Evolutionary conservation across 2,797 vertebrate genomes (phyloP).

Genomic region (Petrocephalus sullivani): DNA sequence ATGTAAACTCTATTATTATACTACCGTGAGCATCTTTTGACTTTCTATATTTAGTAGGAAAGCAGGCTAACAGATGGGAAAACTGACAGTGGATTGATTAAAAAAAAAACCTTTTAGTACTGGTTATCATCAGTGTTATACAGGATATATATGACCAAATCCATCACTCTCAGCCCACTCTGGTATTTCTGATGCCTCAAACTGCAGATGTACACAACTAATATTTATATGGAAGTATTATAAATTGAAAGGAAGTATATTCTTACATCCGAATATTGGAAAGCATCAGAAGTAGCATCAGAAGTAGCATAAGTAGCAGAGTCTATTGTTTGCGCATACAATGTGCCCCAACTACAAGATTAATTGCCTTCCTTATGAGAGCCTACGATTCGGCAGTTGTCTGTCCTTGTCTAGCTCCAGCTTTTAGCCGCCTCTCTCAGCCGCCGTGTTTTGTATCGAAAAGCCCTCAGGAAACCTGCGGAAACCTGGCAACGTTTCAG

Average conservation of each 20-base stretch:
- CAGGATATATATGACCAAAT: background rate
- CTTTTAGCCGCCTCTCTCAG: background rate
- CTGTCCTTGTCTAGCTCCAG: conserved; percentile 7
- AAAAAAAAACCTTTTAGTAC: background rate
- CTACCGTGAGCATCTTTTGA: background rate
- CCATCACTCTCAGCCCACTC: background rate
- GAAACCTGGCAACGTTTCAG: background rate
- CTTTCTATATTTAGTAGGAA: background rate
- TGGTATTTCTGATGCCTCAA: background rate
- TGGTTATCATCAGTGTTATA: background rate
- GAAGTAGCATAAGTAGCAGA: background rate
- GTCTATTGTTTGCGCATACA: background rate
- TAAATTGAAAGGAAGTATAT: background rate
- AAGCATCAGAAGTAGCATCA: background rate
- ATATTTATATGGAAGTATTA: background rate
- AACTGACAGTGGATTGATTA: conserved; percentile 2
- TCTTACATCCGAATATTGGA: background rate
- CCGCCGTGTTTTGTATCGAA: background rate
- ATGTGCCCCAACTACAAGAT: background rate
- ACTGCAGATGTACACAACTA: background rate
- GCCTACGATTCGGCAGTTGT: background rate
- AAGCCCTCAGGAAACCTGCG: background rate
- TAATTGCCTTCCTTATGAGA: conserved; percentile 7
- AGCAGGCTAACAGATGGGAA: conserved; percentile 17
- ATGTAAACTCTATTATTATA: background rate